A percentile compares a stretch with the other conserved stretches of the same genome.
Conservation (phyloP, 2,888 invertebrate genomes). For the Lysandra bellargus region DNA sequence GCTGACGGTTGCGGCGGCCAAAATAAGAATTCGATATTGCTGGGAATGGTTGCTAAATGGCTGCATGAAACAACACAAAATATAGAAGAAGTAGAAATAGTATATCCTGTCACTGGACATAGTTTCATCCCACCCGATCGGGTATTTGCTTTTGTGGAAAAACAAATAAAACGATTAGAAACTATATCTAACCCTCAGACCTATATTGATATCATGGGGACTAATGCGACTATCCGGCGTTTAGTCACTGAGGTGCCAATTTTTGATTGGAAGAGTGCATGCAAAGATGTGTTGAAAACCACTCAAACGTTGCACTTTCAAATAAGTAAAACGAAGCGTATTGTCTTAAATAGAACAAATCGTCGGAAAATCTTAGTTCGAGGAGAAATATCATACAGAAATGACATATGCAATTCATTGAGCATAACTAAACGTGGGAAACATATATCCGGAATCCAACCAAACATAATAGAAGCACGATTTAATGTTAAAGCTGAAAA, state of each 20-base stretch:
- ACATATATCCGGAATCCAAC: no score
- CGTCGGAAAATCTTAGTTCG: no score
- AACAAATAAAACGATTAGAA: conserved; percentile 17
- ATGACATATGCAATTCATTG: no score
- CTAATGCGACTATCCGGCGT: conserved; percentile 8
- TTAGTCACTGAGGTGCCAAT: conserved; percentile 19
- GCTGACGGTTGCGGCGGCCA: conserved; percentile 17
- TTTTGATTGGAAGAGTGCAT: conserved; percentile 8
- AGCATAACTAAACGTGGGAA: no score
- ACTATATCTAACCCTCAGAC: not conserved
- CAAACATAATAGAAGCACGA: no score
- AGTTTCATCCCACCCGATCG: conserved; percentile 22
- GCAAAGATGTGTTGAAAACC: conserved; percentile 19
- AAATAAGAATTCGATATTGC: conserved; percentile 21
- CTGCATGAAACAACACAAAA: conserved; percentile 11
- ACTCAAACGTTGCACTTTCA: conserved; percentile 17
- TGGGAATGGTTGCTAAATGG: conserved; percentile 14
- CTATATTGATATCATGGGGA: conserved; percentile 13
- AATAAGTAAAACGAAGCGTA: not conserved
- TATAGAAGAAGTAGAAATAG: conserved; percentile 10
- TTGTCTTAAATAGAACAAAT: no score
- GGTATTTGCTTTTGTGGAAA: conserved; percentile 14
- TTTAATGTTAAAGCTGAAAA: no score
- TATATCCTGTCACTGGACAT: conserved; percentile 22
- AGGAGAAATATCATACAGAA: no score